Base-by-base conservation (phyloP, 1,140 invertebrate species). In the Drosophila nannoptera region DNA sequence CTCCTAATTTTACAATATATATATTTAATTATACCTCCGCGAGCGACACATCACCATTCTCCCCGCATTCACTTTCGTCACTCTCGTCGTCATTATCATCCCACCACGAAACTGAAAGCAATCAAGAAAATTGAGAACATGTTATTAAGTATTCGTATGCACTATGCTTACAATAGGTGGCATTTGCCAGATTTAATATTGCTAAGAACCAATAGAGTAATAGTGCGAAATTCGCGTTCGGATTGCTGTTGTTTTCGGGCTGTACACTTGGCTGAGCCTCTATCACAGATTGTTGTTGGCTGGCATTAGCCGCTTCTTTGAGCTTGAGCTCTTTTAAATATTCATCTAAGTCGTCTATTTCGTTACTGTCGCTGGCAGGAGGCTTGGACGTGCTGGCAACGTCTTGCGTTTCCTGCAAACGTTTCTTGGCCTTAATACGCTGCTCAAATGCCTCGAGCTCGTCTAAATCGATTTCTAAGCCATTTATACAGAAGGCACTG, bases 41-140 rank as follows among this genome's bases (percentile, higher is more conserved):
- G 60, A 95, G 91, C 70, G 93, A 93, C 64, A 95, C 90, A 76
- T 93, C 92, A 56, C 90, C 90, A 45, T 93, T 91, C 68, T 94
- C 92, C 22, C 80, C 81, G 0, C 82, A 83, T 4, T 83, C 92
- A 53, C 91, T 92, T 29, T 93, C 93, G 55, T 94, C 92, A 35
- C 92, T 89, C 12, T 92, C 92, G 46, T 92, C 91, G 0, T 91
- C 77, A 7, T 92, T 92, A 45, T 93, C 92, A 0, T 91, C 91
- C 1, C 22, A 31, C 92, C 92, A 63, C 22, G 92, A 92, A 73
- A 59, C 91, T 92, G 82, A 84, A 87, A 87, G 38, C 55, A 65
- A 60, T 8, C 4, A 29, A 29, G 31, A 33, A 58, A 58, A 42
- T 31, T 52, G 46, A 29, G 33, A 52, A 52, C 12, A 40, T 48